phyloP scores from a whole-genome alignment of 2,888 invertebrate genomes.

The Drosophila paramelanica region DNA sequence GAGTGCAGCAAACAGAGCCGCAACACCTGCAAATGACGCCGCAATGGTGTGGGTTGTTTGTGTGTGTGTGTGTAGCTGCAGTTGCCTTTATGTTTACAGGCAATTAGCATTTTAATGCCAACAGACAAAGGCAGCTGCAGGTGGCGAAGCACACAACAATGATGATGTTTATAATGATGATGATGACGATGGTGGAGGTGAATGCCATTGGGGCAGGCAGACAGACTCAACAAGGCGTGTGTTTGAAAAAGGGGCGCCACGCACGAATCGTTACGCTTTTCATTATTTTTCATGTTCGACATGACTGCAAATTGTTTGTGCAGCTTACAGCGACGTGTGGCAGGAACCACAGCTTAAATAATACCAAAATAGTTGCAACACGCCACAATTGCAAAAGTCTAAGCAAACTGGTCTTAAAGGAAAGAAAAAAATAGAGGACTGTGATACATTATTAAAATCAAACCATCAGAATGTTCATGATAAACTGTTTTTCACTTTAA shows the following conservation, averaged over 20 bases:
- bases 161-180: constrained; percentile 13
- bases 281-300: constrained; percentile 83
- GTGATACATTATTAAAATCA: no score
- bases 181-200: constrained; percentile 18
- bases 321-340: constrained; percentile 6
- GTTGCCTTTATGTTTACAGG: constrained; percentile 75
- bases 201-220: constrained; percentile 19
- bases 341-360: background rate
- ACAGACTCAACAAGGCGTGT: background rate
- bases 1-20: constrained; percentile 11
- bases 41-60: constrained; percentile 8
- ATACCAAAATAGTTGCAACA: constrained; percentile 7
- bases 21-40: constrained; percentile 39
- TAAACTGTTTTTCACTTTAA: no score
- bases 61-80: constrained; percentile 47
- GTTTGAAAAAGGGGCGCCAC: constrained; percentile 32
- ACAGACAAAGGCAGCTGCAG: constrained; percentile 70
- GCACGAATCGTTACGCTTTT: constrained; percentile 76
- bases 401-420: background rate
- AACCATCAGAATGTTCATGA: no score
- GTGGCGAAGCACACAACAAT: constrained; percentile 57
- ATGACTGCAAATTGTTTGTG: constrained; percentile 77
- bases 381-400: background rate
- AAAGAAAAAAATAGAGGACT: background rate
- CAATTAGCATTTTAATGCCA: constrained; percentile 76